Base-by-base conservation (phyloP, 2,797 vertebrate species). In the Ciconia nigra region DNA sequence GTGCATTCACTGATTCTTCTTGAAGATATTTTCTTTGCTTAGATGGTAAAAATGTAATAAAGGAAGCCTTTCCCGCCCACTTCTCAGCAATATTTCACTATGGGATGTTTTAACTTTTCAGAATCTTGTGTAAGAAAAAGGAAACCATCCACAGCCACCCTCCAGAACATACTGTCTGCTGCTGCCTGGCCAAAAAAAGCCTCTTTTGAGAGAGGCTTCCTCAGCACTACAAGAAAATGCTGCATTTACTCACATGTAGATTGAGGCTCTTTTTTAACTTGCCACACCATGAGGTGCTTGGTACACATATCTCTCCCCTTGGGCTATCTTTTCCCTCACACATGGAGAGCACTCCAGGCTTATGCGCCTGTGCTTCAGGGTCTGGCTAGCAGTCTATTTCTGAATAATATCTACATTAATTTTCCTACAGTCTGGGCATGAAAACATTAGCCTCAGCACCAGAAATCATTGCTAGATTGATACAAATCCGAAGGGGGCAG, bases 1-100 rank as follows among this genome's bases (percentile, higher is more conserved):
- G n/a, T 29, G 31, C 39, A 7, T 87, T 91, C 83, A 93, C 57
- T 62, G 59, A 90, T 95, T 91, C 91, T 96, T 82, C 95, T 96
- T 95, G 90, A 97, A 97, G 85, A 89, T 41, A 33, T 55, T 88
- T 96, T 87, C 76, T 83, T 74, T 80, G 55, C 86, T 89, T 93
- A 91, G 44, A 82, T 47, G 26, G 65, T 70, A 95, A 91, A 94
- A 93, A 62, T 58, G n/a, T 42, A 79, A 78, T 65, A 86, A 80
- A 73, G 12, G 52, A 89, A 93, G 47, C 16, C 37, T 91, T 86
- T 91, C 52, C 62, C 51, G 83, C 39, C 49, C 55, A 71, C 54
- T 78, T 78, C 54, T 70, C 52, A 49, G 80, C 57, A 71, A 21
- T 72, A 81, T 66, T 66, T 89, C 74, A 77, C 78, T 37, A 51